Evolutionary conservation across 2,797 vertebrate species (phyloP).

Genomic region (Lateolabrax maculatus): DNA sequence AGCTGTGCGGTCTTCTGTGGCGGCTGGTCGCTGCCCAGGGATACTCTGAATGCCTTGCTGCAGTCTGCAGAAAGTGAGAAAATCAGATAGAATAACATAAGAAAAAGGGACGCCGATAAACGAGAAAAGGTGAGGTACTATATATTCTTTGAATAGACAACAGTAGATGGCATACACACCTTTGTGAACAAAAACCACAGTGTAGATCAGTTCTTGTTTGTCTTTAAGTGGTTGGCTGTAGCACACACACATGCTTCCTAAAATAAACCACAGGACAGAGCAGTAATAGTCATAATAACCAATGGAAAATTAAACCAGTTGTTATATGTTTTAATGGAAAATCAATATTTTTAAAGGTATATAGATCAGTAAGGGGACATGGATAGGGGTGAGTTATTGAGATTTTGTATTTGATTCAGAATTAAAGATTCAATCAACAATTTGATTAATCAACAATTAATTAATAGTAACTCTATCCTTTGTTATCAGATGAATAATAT

Average conservation of each 20-base stretch:
- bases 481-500: too few relatives aligned
- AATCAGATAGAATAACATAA: background rate
- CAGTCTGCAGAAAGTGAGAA: slow-evolving; percentile 83
- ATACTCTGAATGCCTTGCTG: slow-evolving; percentile 91
- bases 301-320: background rate
- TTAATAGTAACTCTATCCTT: background rate
- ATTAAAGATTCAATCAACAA: slow-evolving; percentile 1
- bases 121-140: background rate
- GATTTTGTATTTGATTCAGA: background rate
- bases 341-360: background rate
- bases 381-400: too few relatives aligned
- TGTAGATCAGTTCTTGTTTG: slow-evolving; percentile 87
- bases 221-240: slow-evolving; percentile 82
- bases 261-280: slow-evolving; percentile 38
- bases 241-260: slow-evolving; percentile 94
- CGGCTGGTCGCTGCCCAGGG: slow-evolving; percentile 74
- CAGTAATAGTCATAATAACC: background rate
- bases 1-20: slow-evolving; percentile 69
- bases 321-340: background rate
- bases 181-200: slow-evolving; percentile 92
- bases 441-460: background rate
- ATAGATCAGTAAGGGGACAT: background rate
- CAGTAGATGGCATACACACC: slow-evolving; percentile 69
- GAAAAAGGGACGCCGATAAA: background rate
- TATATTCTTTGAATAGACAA: background rate